These are phyloP conservation scores for Zygaena filipendulae DNA, from an alignment of 2,888 invertebrate species.

Conservation along the genomic window DNA sequence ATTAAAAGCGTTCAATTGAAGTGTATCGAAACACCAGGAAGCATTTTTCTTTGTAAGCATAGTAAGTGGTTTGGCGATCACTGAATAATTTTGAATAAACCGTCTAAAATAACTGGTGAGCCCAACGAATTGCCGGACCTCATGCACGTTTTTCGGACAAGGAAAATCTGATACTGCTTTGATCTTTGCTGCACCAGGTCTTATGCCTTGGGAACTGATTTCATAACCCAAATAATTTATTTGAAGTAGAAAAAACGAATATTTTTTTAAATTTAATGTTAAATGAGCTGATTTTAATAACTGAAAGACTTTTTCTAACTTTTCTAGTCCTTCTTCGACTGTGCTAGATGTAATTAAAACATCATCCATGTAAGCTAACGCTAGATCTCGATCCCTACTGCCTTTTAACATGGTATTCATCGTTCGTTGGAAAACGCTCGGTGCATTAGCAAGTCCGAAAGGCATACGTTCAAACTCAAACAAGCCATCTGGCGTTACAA, in stretches of 20 bases:
- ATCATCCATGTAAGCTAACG: slow-evolving; percentile 18
- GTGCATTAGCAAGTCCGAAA: slow-evolving; percentile 18
- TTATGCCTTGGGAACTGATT: no score
- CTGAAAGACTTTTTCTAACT: no score
- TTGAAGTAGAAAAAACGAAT: slow-evolving; percentile 1
- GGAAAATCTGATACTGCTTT: no score
- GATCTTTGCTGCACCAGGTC: no score
- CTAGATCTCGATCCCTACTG: slow-evolving; percentile 11
- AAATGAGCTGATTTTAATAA: no score
- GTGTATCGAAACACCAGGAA: no score
- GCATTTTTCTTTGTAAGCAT: slow-evolving; percentile 2
- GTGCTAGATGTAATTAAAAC: slow-evolving; percentile 10
- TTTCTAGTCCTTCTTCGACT: slow-evolving; percentile 12
- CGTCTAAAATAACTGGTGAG: slow-evolving; percentile 2
- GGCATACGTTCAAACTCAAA: slow-evolving; percentile 19
- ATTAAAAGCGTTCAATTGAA: no score
- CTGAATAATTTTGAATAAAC: background rate
- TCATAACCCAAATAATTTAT: slow-evolving; percentile 3
- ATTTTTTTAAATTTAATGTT: slow-evolving; percentile 5
- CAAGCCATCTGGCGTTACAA: slow-evolving; percentile 15
- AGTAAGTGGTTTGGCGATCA: background rate
- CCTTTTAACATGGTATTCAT: slow-evolving; percentile 14
- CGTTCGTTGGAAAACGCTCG: slow-evolving; percentile 15
- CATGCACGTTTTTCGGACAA: no score
- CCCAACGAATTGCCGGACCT: no score